These are phyloP conservation scores for Cirrhinus molitorella DNA, from an alignment of 2,797 vertebrate genomes.

Conservation along the genomic window DNA sequence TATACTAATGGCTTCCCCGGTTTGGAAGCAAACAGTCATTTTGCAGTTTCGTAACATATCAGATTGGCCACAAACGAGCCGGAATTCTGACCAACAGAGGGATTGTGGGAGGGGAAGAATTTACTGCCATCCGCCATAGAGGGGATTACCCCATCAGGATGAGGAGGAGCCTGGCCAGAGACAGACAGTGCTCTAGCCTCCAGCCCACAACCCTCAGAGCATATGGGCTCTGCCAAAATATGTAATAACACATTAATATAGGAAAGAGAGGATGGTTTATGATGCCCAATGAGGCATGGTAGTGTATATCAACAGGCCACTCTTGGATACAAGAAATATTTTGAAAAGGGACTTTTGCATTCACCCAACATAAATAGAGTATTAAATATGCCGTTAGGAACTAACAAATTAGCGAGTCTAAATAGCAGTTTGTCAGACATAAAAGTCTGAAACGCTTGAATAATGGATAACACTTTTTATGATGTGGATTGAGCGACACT, in stretches of 20 bases:
- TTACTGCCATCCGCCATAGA: slow-evolving; percentile 48
- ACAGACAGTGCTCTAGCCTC: slow-evolving; percentile 25
- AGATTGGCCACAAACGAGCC: slow-evolving; percentile 61
- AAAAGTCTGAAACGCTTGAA: not conserved
- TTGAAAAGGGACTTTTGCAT: not conserved
- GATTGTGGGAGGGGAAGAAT: slow-evolving; percentile 58
- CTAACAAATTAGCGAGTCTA: slow-evolving; percentile 2
- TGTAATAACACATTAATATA: slow-evolving; percentile 44
- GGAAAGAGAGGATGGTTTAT: slow-evolving; percentile 29
- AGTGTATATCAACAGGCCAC: not conserved
- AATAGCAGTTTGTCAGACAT: not conserved
- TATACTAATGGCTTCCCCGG: slow-evolving; percentile 42
- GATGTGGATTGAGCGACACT: slow-evolving; percentile 10
- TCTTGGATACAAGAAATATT: not conserved
- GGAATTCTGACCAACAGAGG: slow-evolving; percentile 64
- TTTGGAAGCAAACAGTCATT: slow-evolving; percentile 58
- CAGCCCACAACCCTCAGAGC: slow-evolving; percentile 46
- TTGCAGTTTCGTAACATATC: slow-evolving; percentile 60
- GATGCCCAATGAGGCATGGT: not conserved
- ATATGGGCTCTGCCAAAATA: slow-evolving; percentile 40
- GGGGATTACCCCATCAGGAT: slow-evolving; percentile 55
- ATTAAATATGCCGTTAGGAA: not conserved
- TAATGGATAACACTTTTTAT: slow-evolving; percentile 6
- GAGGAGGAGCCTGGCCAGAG: slow-evolving; percentile 28
- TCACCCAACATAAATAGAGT: not conserved